Evolutionary conservation across 2,113 vertebrate species (phyloP).

Genomic region (Corapipo altera): DNA sequence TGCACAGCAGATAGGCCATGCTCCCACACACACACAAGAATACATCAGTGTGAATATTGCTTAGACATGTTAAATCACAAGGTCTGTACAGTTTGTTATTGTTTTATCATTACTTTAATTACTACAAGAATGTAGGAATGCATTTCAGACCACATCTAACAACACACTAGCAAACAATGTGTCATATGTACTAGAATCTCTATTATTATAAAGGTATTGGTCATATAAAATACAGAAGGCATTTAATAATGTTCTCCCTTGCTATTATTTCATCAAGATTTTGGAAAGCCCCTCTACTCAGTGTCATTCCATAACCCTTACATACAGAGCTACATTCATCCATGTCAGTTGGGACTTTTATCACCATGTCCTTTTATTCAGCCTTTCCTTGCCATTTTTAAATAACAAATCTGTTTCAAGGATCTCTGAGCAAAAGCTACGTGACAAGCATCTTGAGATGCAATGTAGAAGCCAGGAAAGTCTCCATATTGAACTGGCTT

Average conservation of each 20-base stretch:
- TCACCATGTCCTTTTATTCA: not conserved
- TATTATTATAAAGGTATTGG: not conserved
- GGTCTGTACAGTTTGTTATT: not conserved
- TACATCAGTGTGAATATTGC: not conserved
- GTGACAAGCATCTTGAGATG: not conserved
- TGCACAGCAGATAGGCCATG: not conserved
- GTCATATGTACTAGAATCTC: not conserved
- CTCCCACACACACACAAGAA: not conserved
- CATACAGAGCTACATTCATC: not conserved
- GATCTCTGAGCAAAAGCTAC: not conserved
- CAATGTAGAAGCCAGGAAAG: not conserved
- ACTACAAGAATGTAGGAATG: not conserved
- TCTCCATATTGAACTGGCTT: not conserved
- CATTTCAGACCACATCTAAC: not conserved
- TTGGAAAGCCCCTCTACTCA: not conserved
- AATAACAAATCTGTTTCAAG: not conserved
- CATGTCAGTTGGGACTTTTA: not conserved
- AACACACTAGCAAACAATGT: fast-evolving
- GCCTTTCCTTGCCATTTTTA: not conserved
- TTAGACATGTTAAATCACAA: not conserved
- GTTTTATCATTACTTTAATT: not conserved
- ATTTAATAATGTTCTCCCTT: not conserved
- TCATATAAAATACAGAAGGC: not conserved
- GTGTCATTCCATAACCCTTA: not conserved
- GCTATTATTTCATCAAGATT: not conserved